Evolutionary conservation across 2,113 vertebrate genomes (phyloP).

Genomic region (Azemiops feae): DNA sequence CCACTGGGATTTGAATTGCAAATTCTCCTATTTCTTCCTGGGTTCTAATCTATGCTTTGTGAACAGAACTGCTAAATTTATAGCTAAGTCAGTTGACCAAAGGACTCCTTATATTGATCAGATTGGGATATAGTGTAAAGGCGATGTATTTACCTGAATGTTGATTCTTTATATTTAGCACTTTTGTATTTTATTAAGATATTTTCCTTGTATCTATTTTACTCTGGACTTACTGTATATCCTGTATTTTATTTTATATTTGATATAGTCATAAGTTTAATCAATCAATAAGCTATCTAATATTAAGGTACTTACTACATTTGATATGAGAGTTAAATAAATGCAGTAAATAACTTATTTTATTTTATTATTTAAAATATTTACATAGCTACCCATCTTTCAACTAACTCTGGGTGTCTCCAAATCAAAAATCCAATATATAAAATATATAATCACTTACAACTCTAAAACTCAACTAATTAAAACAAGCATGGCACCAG

Average conservation of each 20-base stretch:
- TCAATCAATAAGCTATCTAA: background rate
- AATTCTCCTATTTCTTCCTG: background rate
- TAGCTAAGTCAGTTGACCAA: background rate
- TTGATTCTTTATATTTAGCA: background rate
- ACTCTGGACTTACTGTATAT: background rate
- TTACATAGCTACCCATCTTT: background rate
- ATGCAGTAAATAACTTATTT: background rate
- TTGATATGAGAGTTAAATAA: background rate
- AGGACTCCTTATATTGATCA: background rate
- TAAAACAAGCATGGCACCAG: background rate
- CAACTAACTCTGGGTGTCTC: background rate
- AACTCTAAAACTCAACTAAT: background rate
- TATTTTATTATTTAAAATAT: background rate
- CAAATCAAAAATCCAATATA: background rate
- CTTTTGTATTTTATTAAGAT: background rate
- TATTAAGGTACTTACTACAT: slow-evolving; percentile 75
- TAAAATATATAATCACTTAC: background rate
- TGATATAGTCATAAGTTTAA: background rate
- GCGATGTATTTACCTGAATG: background rate
- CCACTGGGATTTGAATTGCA: background rate
- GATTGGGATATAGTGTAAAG: background rate
- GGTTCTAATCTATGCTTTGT: background rate
- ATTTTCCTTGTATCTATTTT: background rate
- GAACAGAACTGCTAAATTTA: background rate
- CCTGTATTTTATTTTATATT: background rate